These are phyloP conservation scores for Lichenostomus cassidix DNA, from an alignment of 2,113 vertebrate genomes.

Conservation along the genomic window DNA sequence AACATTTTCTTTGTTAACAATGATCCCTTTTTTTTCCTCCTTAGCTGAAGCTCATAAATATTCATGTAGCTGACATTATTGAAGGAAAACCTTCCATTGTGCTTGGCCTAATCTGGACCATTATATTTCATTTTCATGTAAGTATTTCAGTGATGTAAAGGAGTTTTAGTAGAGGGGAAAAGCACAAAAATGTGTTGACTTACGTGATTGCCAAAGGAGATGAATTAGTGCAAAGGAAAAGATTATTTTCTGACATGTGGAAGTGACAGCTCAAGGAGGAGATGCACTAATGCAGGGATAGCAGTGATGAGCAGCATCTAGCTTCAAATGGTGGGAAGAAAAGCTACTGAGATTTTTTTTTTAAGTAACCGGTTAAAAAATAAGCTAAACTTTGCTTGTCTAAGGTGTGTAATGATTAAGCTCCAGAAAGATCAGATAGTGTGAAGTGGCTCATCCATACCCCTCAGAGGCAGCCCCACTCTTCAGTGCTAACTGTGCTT, in stretches of 20 bases:
- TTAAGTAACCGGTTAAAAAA: background rate
- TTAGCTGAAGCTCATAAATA: slow-evolving; percentile 96
- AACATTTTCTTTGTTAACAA: slow-evolving; percentile 46
- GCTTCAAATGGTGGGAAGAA: background rate
- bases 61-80: slow-evolving; percentile 93
- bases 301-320: background rate
- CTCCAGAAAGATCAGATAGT: background rate
- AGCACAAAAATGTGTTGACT: background rate
- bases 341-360: background rate
- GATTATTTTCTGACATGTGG: background rate
- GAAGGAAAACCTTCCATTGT: slow-evolving; percentile 95
- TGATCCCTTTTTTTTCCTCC: background rate
- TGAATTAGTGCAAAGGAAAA: background rate
- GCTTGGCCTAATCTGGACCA: slow-evolving; percentile 94
- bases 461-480: background rate
- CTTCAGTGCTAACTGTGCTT: background rate
- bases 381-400: background rate
- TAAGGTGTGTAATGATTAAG: background rate
- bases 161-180: background rate
- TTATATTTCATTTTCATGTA: slow-evolving; percentile 97
- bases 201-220: background rate
- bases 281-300: background rate
- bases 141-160: slow-evolving; percentile 57
- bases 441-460: background rate
- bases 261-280: background rate